A percentile compares a stretch with the other conserved stretches of the same genome.
Evolutionary conservation across 2,113 vertebrate species (phyloP).

Genomic region (Lagenorhynchus albirostris): DNA sequence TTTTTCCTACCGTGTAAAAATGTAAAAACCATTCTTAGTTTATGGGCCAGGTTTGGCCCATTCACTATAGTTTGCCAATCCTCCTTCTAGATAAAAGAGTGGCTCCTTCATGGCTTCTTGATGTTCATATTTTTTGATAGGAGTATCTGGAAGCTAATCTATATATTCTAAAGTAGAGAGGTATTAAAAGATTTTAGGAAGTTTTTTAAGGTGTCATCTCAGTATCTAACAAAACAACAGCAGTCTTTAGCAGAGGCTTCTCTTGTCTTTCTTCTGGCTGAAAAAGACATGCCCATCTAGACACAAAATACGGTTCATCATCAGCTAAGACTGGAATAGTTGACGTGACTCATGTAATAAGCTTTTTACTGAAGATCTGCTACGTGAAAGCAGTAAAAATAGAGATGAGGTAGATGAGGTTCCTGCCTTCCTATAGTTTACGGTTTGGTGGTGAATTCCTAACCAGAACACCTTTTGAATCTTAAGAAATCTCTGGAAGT

Average conservation of each 20-base stretch:
- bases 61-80: not conserved
- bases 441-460: not conserved
- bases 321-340: not conserved
- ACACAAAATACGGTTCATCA: not conserved
- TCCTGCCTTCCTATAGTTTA: not conserved
- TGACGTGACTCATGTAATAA: not conserved
- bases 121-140: not conserved
- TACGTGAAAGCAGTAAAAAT: not conserved
- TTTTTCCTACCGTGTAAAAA: not conserved
- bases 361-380: not conserved
- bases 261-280: not conserved
- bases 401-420: not conserved
- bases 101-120: not conserved
- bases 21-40: not conserved
- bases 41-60: not conserved
- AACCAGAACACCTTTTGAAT: not conserved
- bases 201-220: not conserved
- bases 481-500: not conserved
- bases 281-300: not conserved
- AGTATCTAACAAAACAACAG: not conserved
- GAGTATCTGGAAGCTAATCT: not conserved
- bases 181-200: not conserved
- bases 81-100: slow-evolving; percentile 6
- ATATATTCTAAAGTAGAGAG: not conserved
- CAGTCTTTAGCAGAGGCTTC: not conserved